Percentiles rank a stretch among this genome's conserved stretches.
phyloP scores from a whole-genome alignment of 2,888 invertebrate species.

The Acleris laterana region DNA sequence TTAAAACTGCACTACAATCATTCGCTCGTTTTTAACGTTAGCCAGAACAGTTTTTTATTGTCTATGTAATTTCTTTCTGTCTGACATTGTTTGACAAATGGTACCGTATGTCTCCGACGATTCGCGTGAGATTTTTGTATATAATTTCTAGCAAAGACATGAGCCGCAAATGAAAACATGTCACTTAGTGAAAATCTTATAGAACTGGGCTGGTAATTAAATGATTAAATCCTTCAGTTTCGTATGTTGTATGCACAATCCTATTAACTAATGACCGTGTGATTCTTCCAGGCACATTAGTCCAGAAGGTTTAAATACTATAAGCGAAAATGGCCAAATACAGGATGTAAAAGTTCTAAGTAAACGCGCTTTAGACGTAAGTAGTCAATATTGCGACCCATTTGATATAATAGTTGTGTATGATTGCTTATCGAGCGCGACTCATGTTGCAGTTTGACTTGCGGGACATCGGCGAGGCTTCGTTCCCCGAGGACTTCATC shows the following conservation, averaged over 20 bases:
- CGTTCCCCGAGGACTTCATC: conserved; percentile 87
- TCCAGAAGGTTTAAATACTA: conserved; percentile 87
- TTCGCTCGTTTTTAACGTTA: conserved; percentile 43
- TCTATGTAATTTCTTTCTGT: conserved; percentile 17
- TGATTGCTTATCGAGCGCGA: conserved; percentile 9
- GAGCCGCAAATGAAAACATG: conserved; percentile 78
- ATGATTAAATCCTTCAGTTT: conserved; percentile 30
- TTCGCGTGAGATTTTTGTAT: conserved; percentile 58
- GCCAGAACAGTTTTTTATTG: conserved; percentile 30
- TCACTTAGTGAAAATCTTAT: conserved; percentile 86
- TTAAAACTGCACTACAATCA: background rate
- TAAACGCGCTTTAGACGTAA: conserved; percentile 89
- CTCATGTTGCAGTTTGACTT: conserved; percentile 87
- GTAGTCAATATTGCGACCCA: conserved; percentile 54
- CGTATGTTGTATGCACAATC: conserved; percentile 26
- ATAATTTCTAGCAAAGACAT: conserved; percentile 67
- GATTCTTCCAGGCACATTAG: conserved; percentile 88
- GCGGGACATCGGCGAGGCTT: conserved; percentile 91
- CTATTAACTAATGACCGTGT: conserved; percentile 44
- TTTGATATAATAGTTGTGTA: background rate
- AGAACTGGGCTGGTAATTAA: conserved; percentile 87
- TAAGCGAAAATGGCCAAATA: conserved; percentile 86
- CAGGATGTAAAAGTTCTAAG: conserved; percentile 86
- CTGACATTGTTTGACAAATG: conserved; percentile 41
- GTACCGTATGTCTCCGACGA: conserved; percentile 60